Evolutionary conservation across 2,888 invertebrate species (phyloP), one percentile per base, ranked within the genome.

Genomic region (Xestia rhomboidea): DNA sequence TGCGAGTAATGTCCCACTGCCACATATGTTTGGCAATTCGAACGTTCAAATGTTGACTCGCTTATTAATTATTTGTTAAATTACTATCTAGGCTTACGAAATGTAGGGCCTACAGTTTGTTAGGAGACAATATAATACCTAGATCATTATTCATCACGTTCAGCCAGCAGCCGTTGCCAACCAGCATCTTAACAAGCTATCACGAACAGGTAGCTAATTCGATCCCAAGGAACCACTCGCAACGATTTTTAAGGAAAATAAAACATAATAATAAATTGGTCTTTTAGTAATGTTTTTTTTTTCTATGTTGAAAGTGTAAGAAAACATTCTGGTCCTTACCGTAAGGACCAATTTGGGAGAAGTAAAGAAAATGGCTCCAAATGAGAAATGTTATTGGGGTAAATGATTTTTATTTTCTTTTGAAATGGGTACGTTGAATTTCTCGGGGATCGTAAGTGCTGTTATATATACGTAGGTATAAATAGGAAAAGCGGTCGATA

Each of bases 151-250:
- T n/a, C n/a, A n/a, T n/a, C 77, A 77, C 68, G 71, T 71, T 24
- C 44, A 68, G 30, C 38, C 6, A 21, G 30, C n/a, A n/a, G n/a
- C n/a, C 24, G 11, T 68, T 34, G 10, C 67, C 44, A 57, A 57
- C 60, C 44, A 49, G 70, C 78, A 74, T 77, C 51, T 13, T 57
- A 73, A 80, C 54, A 76, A 77, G 60, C 6, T 24, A 77, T 49
- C 44, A 60, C 54, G 68, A 74, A 82, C 34, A 60, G 41, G 24
- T 64, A 73, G 30, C 38, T 38, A 49, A 44, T 69, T 74, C 54
- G 51, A 74, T 74, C 60, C 34, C 34, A 49, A 46, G 66, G 63
- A 41, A 18, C 46, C 54, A 68, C 66, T 62, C 49, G n/a, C 2
- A n/a, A 60, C n/a, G 15, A 4, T 41, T 54, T 51, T 60, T 27